phyloP scores from a whole-genome alignment of 2,888 invertebrate genomes.

The Miltochrista miniata region DNA sequence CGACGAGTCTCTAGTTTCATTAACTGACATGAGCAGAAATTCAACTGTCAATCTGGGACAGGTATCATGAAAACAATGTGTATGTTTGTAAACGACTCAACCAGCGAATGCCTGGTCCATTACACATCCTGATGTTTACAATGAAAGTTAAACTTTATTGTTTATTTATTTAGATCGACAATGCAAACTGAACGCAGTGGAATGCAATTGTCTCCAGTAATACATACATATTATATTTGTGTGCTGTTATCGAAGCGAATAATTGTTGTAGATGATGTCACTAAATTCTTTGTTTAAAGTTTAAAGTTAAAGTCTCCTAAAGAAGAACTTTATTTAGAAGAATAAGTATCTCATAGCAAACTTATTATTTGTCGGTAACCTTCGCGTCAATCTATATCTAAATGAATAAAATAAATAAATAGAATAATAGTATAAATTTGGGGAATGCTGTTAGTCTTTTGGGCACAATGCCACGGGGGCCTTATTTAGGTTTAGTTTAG shows the following conservation, averaged over 20 bases:
- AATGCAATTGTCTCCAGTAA: slow-evolving; percentile 29
- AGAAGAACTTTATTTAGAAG: neutral
- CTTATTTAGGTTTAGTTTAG: too few species aligned
- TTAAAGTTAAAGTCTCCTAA: too few species aligned
- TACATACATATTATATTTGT: too few species aligned
- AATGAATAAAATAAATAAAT: too few species aligned
- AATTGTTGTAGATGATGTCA: slow-evolving; percentile 2
- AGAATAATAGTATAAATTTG: too few species aligned
- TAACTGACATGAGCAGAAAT: neutral
- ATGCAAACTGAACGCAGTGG: slow-evolving; percentile 25
- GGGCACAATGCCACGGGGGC: too few species aligned
- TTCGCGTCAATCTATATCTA: too few species aligned
- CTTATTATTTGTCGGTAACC: too few species aligned
- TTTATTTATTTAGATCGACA: slow-evolving; percentile 33
- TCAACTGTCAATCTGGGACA: neutral
- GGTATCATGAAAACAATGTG: neutral
- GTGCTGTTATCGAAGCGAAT: too few species aligned
- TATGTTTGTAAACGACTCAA: slow-evolving; percentile 4
- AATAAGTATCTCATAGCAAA: too few species aligned
- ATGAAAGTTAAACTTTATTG: slow-evolving; percentile 29
- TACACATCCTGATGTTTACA: slow-evolving; percentile 32
- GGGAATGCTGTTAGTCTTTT: too few species aligned
- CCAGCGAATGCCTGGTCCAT: slow-evolving; percentile 20
- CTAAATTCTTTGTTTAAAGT: neutral
- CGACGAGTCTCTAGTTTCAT: too few species aligned